Base-by-base conservation (phyloP, 2,797 vertebrate species). In the Spinibarbus caldwelli region DNA sequence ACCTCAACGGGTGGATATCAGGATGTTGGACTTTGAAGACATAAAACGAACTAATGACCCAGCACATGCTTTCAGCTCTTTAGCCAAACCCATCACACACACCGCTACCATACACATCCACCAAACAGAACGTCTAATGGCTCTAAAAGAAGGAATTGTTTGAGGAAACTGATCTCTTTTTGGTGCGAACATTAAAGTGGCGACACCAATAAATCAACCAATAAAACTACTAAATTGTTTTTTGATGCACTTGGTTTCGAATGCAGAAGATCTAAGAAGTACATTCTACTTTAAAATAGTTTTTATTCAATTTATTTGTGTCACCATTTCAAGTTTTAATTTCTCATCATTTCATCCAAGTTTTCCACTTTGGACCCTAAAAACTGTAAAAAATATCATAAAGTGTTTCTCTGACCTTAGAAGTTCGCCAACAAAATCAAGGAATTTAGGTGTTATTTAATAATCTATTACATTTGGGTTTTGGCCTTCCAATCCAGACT, bases 21-120 rank as follows among this genome's bases (percentile, higher is more conserved):
- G 83, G 62, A 85, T 87, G 62, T 43, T 86, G 80, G 75, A 76
- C 87, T 88, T 87, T 84, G 52, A 87, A 86, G 82, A 82, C 82
- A 90, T 89, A 89, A 89, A 91, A 91, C 78, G 78, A 80, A 71
- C 84, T 88, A 88, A 88, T 86, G 85, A 86, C 83, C 79, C 80
- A 70, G 34, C 43, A 41, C 45, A 85, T 86, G 79, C 84, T 90
- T 88, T 87, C 85, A 87, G 82, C 84, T 59, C 80, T 87, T 62
- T 52, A 84, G 64, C 70, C 80, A 72, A 83, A 84, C 82, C 85
- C 36, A 77, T 88, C 77, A 29, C 73, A 86, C 68, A 72, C 54
- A 80, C 62, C n/a, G 38, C 82, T 38, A 82, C 38, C 26, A 43
- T 59, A 41, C 62, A 64, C 77, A 78, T 21, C 26, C 14, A 77